Conservation (phyloP, 2,797 vertebrate species). For the Amblyraja radiata region DNA sequence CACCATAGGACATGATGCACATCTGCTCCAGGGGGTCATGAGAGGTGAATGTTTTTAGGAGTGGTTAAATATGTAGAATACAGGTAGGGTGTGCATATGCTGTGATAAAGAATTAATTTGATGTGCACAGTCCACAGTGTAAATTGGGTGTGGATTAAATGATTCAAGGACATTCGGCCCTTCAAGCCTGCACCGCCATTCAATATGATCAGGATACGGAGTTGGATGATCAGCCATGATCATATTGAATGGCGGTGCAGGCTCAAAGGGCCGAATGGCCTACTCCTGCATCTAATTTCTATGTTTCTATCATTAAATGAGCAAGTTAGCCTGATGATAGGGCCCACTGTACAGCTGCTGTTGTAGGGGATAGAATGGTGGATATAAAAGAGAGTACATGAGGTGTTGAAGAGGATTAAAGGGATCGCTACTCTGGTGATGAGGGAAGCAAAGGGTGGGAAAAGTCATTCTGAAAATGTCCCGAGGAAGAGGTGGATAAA, state of each 20-base stretch:
- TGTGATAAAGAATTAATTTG: not conserved
- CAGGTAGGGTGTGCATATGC: not conserved
- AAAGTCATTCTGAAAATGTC: not conserved
- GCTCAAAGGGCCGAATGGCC: no score
- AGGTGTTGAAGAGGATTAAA: not conserved
- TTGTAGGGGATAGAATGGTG: no score
- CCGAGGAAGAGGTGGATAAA: no score
- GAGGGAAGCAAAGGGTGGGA: not conserved
- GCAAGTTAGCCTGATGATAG: not conserved
- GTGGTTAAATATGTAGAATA: not conserved
- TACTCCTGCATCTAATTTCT: no score
- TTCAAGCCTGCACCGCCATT: no score
- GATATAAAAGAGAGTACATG: not conserved
- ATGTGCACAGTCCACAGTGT: not conserved
- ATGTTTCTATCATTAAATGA: no score
- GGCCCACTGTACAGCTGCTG: not conserved
- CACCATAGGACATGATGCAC: not conserved
- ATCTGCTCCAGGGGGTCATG: not conserved
- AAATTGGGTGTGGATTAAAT: not conserved
- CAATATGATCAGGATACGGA: no score
- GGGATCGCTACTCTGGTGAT: no score
- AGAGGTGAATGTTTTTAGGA: not conserved
- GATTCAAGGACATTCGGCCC: no score
- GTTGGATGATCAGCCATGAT: no score
- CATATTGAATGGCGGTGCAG: no score